Evolutionary conservation across 1,140 invertebrate genomes (phyloP), one percentile per base, ranked within the genome.

Genomic region (Dreissena polymorpha): DNA sequence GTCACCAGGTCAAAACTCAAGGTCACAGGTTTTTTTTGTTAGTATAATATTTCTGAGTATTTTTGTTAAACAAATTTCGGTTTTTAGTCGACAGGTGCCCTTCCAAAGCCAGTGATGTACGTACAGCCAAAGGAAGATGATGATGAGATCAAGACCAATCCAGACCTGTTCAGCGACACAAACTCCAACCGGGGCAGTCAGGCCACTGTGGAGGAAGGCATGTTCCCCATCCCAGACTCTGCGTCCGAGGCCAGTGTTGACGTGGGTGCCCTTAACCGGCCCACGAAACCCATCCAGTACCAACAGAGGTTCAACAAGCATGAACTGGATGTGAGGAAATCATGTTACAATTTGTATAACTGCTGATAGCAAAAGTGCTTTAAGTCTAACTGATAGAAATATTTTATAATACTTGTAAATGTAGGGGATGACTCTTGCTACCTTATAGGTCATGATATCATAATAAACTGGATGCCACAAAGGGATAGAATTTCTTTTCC

Each of bases 151-250:
- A 86, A 87, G 69, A 90, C 90, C n/a, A 89, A 91, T 50, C 90
- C 90, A 6, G 89, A 91, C 39, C 85, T 91, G 60, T 90, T 90
- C 73, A 91, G 90, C 69, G 89, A 91, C 74, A 90, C 88, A 29
- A 88, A 88, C 23, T 90, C 88, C 21, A 72, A 83, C 63, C 86
- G 76, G 51, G 86, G 88, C 16, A 83, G 85, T 72, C 77, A 84
- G 29, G 84, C 81, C 29, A 83, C 78, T 7, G 79, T 78, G 0
- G 86, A 87, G 8, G 89, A 90, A 10, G 86, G 87, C 0, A 51
- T 86, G 14, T 51, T 60, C 13, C 83, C 74, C 0, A 57, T 86
- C 13, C 84, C 84, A 50, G 90, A 90, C 60, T 88, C 85, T 25
- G 86, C 86, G 39, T 90, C 89, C 5, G 89, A 91, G 74, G 78